Evolutionary conservation across 2,113 vertebrate genomes (phyloP).

Genomic region (Eonycteris spelaea): DNA sequence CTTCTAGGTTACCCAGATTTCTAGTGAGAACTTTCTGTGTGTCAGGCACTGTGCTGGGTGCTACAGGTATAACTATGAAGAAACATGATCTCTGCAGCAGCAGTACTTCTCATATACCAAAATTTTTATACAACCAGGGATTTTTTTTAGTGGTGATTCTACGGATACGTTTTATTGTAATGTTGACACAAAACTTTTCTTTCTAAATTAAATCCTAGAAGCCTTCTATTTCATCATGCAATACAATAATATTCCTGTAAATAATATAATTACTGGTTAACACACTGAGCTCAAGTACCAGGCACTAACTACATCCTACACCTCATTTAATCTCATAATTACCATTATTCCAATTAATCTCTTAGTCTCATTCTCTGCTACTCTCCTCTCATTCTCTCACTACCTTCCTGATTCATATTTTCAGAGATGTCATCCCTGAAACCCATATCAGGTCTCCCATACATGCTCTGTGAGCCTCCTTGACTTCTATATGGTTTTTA

Average conservation of each 20-base stretch:
- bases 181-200: not conserved
- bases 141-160: not conserved
- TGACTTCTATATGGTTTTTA: not conserved
- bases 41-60: not conserved
- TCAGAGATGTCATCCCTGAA: not conserved
- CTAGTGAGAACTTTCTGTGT: not conserved
- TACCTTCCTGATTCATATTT: not conserved
- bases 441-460: not conserved
- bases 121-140: not conserved
- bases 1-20: not conserved
- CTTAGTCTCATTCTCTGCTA: not conserved
- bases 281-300: not conserved
- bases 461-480: not conserved
- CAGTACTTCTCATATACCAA: slow-evolving; percentile 30
- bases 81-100: not conserved
- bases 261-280: not conserved
- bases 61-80: not conserved
- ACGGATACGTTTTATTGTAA: not conserved
- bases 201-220: not conserved
- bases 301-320: not conserved
- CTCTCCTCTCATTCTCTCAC: not conserved
- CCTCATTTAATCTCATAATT: not conserved
- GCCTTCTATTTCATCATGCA: slow-evolving; percentile 10
- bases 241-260: not conserved
- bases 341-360: not conserved